Conservation (phyloP, 2,888 invertebrate species). For the Pyrocoelia pectoralis region DNA sequence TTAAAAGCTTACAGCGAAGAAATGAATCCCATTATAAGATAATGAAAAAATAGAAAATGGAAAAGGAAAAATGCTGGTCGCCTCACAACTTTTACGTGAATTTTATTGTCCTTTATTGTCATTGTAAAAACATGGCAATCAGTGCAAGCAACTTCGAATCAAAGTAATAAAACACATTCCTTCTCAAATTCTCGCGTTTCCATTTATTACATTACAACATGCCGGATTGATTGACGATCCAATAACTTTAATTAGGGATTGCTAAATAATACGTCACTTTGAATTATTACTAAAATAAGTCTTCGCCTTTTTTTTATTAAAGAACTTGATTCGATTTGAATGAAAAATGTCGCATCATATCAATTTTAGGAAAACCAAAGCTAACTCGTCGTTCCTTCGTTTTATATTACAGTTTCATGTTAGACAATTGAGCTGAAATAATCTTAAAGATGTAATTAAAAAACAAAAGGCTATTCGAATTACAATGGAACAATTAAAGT, state of each 20-base stretch:
- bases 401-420: slow-evolving; percentile 40
- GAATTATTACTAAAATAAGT: slow-evolving; percentile 16
- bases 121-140: slow-evolving; percentile 22
- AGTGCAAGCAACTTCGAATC: slow-evolving; percentile 18
- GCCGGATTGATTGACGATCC: slow-evolving; percentile 22
- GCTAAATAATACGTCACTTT: slow-evolving; percentile 21
- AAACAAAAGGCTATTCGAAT: not conserved
- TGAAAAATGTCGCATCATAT: slow-evolving; percentile 18
- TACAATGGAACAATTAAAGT: not conserved
- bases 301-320: slow-evolving; percentile 14
- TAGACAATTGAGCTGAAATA: not conserved
- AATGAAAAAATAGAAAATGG: slow-evolving; percentile 12
- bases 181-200: slow-evolving; percentile 17
- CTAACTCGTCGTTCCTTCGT: slow-evolving; percentile 45
- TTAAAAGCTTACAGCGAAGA: not conserved
- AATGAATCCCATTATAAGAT: not conserved
- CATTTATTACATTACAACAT: slow-evolving; percentile 22
- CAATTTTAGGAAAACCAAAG: slow-evolving; percentile 14
- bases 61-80: slow-evolving; percentile 17
- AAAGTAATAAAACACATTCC: slow-evolving; percentile 28
- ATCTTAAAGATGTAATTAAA: slow-evolving; percentile 1
- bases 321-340: slow-evolving; percentile 5
- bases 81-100: slow-evolving; percentile 14
- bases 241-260: slow-evolving; percentile 27
- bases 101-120: slow-evolving; percentile 24